These are phyloP conservation scores for Epinotia bilunana DNA, from an alignment of 2,888 invertebrate genomes.

Conservation along the genomic window DNA sequence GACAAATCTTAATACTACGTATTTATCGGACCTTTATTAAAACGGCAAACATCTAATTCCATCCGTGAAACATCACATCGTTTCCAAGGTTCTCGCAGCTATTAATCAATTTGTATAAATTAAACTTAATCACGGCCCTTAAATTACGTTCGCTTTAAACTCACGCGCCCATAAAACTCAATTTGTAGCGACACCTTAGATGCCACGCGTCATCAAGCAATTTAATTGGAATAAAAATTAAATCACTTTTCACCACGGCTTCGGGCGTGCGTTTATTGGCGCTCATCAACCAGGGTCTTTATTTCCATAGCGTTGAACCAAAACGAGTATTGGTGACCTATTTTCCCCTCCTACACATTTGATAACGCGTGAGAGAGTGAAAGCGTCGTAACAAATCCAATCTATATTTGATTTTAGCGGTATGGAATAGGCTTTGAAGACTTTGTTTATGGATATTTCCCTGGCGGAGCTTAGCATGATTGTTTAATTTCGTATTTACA, in stretches of 20 bases:
- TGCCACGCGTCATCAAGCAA: slow-evolving; percentile 41
- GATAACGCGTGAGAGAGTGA: background rate
- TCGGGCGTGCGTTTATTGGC: slow-evolving; percentile 47
- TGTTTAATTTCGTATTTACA: background rate
- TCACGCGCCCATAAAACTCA: slow-evolving; percentile 22
- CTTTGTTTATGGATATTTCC: slow-evolving; percentile 52
- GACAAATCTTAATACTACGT: no score
- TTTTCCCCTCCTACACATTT: background rate
- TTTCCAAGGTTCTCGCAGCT: background rate
- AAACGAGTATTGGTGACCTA: background rate
- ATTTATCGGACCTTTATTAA: no score
- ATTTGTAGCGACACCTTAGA: slow-evolving; percentile 30
- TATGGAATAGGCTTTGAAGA: slow-evolving; percentile 38
- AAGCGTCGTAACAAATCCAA: background rate
- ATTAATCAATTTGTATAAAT: background rate
- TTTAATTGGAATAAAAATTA: slow-evolving; percentile 41
- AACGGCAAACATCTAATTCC: background rate
- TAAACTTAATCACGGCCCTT: background rate
- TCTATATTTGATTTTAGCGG: background rate
- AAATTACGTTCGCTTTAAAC: slow-evolving; percentile 3
- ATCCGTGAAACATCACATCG: background rate
- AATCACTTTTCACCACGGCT: slow-evolving; percentile 45
- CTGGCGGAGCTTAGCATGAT: slow-evolving; percentile 33
- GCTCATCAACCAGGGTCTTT: slow-evolving; percentile 49
- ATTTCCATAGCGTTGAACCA: background rate